Conservation (phyloP, 2,888 invertebrate genomes). For the Itoplectis maculator region DNA sequence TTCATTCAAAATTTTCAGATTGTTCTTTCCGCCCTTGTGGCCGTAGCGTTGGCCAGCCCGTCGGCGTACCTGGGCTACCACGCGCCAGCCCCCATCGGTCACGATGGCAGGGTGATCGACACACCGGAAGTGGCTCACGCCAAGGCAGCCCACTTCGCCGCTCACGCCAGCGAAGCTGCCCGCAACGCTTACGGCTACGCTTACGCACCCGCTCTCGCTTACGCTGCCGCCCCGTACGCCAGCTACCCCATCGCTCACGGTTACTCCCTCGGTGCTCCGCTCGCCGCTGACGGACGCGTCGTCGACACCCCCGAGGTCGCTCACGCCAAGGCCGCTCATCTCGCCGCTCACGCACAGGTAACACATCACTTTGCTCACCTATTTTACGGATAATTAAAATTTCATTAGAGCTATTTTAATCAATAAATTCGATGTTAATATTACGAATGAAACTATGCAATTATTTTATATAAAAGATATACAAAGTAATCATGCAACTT, state of each 20-base stretch:
- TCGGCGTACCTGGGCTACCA: slow-evolving; percentile 72
- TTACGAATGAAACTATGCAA: neutral
- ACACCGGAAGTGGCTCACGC: slow-evolving; percentile 84
- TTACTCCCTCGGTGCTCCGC: slow-evolving; percentile 76
- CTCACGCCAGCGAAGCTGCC: slow-evolving; percentile 82
- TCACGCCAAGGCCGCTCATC: slow-evolving; percentile 79
- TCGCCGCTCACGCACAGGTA: slow-evolving; percentile 77
- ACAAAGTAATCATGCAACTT: too few relatives aligned
- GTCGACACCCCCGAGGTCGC: slow-evolving; percentile 82
- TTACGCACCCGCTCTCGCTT: slow-evolving; percentile 75
- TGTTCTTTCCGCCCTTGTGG: slow-evolving; percentile 70
- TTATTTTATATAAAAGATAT: neutral
- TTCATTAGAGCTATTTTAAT: too few relatives aligned
- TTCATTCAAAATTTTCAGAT: slow-evolving; percentile 71
- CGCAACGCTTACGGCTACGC: slow-evolving; percentile 73
- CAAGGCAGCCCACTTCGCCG: slow-evolving; percentile 84
- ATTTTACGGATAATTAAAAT: too few relatives aligned
- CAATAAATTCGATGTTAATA: too few relatives aligned
- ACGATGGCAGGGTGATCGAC: slow-evolving; percentile 76
- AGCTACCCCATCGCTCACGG: slow-evolving; percentile 73
- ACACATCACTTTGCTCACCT: slow-evolving; percentile 13
- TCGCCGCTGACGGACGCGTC: slow-evolving; percentile 78
- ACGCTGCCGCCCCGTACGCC: slow-evolving; percentile 72
- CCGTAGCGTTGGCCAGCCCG: slow-evolving; percentile 69
- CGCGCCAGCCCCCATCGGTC: slow-evolving; percentile 73